A percentile compares a stretch with the other conserved stretches of the same genome.
These are phyloP conservation scores for Drosophila miranda DNA, from an alignment of 1,140 invertebrate species.

Conservation along the genomic window DNA sequence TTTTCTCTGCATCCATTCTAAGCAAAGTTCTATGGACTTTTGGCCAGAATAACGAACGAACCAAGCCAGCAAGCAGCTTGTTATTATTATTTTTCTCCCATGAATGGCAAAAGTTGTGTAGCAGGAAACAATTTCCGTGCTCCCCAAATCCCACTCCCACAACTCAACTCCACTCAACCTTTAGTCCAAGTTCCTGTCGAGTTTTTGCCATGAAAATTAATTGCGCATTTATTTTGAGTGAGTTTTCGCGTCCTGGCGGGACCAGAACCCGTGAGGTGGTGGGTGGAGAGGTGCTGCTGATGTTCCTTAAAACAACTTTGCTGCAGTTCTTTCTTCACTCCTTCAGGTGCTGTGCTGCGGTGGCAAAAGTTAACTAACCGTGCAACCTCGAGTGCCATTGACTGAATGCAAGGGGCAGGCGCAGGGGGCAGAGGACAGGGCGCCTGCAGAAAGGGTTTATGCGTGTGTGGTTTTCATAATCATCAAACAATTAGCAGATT, in stretches of 20 bases:
- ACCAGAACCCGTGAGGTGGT: background rate
- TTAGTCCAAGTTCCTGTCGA: slow-evolving; percentile 54
- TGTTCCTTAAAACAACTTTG: slow-evolving; percentile 45
- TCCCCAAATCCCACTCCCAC: slow-evolving; percentile 12
- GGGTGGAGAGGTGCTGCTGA: background rate
- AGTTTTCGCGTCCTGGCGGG: slow-evolving; percentile 47
- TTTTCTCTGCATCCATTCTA: slow-evolving; percentile 23
- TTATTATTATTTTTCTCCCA: slow-evolving; percentile 56
- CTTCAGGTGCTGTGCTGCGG: background rate
- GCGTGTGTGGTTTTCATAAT: slow-evolving; percentile 9
- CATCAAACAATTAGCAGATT: too few species aligned
- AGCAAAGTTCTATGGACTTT: slow-evolving; percentile 47
- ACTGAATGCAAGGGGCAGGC: slow-evolving; percentile 6
- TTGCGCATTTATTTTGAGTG: slow-evolving; percentile 76
- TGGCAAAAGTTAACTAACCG: slow-evolving; percentile 51
- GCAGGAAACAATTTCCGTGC: slow-evolving; percentile 57
- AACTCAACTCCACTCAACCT: slow-evolving; percentile 26
- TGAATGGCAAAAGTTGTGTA: slow-evolving; percentile 60
- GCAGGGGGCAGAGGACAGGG: background rate
- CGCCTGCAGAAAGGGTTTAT: slow-evolving; percentile 13
- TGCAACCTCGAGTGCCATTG: slow-evolving; percentile 27
- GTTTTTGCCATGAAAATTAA: slow-evolving; percentile 74
- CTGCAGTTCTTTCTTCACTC: slow-evolving; percentile 5
- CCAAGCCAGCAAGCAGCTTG: slow-evolving; percentile 28
- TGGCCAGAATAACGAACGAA: slow-evolving; percentile 11